phyloP scores from a whole-genome alignment of 2,113 vertebrate genomes.

The Rafetus swinhoei region DNA sequence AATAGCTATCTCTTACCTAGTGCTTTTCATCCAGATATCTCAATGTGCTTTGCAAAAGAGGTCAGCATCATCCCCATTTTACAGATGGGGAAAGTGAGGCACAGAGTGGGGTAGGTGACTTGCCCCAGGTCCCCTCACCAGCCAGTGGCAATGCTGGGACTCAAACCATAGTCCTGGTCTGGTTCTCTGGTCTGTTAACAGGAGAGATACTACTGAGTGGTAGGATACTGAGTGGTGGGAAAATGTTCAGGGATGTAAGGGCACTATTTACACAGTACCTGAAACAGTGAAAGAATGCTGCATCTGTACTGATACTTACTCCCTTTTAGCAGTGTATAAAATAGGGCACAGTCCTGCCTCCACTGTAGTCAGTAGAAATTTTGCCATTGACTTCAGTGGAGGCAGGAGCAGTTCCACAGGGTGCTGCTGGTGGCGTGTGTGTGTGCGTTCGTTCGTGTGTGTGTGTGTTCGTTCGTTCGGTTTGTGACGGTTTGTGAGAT shows the following conservation, averaged over 20 bases:
- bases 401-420: background rate
- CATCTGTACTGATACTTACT: background rate
- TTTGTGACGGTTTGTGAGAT: background rate
- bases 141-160: background rate
- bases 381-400: background rate
- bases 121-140: background rate
- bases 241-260: background rate
- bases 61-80: background rate
- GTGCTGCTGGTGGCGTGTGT: too few species aligned
- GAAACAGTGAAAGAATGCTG: background rate
- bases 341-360: background rate
- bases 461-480: too few species aligned
- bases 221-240: background rate
- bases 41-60: background rate
- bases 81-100: background rate
- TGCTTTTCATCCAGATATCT: background rate
- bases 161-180: background rate
- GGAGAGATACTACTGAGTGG: background rate
- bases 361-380: background rate
- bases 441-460: too few species aligned
- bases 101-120: background rate
- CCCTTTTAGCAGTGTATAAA: background rate
- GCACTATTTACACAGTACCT: background rate
- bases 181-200: background rate
- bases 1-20: background rate